phyloP scores from a whole-genome alignment of 1,140 invertebrate species.

The Bombus fervidus region DNA sequence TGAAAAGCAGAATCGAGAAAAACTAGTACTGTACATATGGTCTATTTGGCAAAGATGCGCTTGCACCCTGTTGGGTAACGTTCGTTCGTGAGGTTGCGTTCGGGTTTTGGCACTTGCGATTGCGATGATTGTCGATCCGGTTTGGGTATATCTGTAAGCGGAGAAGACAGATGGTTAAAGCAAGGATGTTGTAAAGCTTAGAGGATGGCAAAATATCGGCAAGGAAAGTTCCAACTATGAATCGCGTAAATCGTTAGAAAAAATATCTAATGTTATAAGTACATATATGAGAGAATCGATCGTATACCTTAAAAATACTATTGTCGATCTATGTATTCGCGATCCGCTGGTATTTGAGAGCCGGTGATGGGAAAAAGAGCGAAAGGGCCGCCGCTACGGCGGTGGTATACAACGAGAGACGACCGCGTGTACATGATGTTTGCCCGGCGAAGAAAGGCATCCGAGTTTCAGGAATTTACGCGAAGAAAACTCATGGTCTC shows the following conservation, averaged over 20 bases:
- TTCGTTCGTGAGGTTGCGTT: background rate
- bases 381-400: background rate
- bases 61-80: background rate
- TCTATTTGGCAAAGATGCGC: background rate
- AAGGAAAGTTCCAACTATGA: no score
- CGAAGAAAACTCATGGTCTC: background rate
- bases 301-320: conserved; percentile 31
- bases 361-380: background rate
- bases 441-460: background rate
- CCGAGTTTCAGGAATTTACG: conserved; percentile 26
- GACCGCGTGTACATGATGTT: background rate
- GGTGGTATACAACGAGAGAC: background rate
- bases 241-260: background rate
- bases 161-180: background rate
- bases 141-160: background rate
- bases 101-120: conserved; percentile 38
- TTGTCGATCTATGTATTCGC: conserved; percentile 7
- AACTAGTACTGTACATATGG: background rate
- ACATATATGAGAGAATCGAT: background rate
- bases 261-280: background rate
- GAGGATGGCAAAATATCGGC: background rate
- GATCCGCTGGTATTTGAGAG: conserved; percentile 1
- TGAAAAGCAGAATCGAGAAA: conserved; percentile 1
- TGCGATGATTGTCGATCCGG: conserved; percentile 55
- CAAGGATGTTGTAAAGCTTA: background rate